Conservation (phyloP, 1,140 invertebrate genomes). For the Melipona quadrifasciata region DNA sequence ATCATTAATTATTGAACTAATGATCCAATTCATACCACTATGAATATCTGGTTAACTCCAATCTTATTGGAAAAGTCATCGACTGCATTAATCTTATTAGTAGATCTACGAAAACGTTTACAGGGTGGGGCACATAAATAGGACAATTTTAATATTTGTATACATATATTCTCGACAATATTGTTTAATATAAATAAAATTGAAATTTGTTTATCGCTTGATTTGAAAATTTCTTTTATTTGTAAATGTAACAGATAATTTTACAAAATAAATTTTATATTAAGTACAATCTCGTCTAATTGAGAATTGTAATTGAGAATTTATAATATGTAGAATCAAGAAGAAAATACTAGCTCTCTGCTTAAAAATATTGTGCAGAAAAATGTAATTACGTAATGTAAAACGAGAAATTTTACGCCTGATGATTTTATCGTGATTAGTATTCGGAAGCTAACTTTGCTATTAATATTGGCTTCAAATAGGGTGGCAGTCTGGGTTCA, state of each 20-base stretch:
- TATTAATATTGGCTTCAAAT: constrained; percentile 62
- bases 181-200: background rate
- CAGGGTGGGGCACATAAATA: constrained; percentile 2
- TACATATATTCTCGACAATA: background rate
- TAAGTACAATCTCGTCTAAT: too few species aligned
- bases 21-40: background rate
- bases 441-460: background rate
- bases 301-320: background rate
- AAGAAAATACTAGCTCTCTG: background rate
- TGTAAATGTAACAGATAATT: background rate
- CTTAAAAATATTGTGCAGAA: background rate
- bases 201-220: background rate
- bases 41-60: background rate
- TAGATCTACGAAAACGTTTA: background rate
- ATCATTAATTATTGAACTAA: background rate
- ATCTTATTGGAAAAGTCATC: background rate
- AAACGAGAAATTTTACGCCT: background rate
- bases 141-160: background rate
- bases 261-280: too few species aligned
- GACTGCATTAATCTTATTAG: background rate
- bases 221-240: background rate
- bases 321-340: background rate
- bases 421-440: background rate
- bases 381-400: background rate
- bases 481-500: constrained; percentile 83